Conservation (phyloP, 2,888 invertebrate species). For the Gisinianus flammeolus region DNA sequence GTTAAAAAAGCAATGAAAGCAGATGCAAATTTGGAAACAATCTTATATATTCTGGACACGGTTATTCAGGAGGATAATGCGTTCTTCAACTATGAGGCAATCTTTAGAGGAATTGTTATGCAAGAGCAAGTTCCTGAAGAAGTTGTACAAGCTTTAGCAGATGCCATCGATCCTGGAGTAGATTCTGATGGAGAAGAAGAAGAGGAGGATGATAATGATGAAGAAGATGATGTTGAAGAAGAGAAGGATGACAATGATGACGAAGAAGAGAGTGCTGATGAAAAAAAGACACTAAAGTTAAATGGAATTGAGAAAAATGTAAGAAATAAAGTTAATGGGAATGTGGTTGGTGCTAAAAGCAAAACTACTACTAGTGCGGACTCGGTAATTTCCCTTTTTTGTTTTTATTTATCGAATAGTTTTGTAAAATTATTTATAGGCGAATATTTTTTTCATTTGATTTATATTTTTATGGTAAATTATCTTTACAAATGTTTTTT, state of each 20-base stretch:
- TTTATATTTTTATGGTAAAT: neutral
- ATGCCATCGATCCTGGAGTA: constrained; percentile 44
- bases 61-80: constrained; percentile 31
- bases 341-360: neutral
- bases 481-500: neutral
- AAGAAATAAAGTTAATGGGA: neutral
- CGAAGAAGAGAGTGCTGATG: constrained; percentile 23
- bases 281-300: neutral
- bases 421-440: neutral
- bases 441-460: neutral
- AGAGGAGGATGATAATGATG: constrained; percentile 39
- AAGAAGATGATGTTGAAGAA: constrained; percentile 40
- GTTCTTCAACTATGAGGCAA: constrained; percentile 44
- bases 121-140: constrained; percentile 46
- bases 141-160: constrained; percentile 44
- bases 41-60: constrained; percentile 29
- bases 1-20: constrained; percentile 9
- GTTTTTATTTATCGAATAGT: neutral
- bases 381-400: constrained; percentile 10
- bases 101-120: constrained; percentile 43
- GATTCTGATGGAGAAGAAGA: constrained; percentile 39
- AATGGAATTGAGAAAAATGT: neutral
- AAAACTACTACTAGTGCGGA: constrained; percentile 9
- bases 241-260: constrained; percentile 25
- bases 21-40: constrained; percentile 10